phyloP scores from a whole-genome alignment of 2,113 vertebrate species.

The Phaetusa simplex region DNA sequence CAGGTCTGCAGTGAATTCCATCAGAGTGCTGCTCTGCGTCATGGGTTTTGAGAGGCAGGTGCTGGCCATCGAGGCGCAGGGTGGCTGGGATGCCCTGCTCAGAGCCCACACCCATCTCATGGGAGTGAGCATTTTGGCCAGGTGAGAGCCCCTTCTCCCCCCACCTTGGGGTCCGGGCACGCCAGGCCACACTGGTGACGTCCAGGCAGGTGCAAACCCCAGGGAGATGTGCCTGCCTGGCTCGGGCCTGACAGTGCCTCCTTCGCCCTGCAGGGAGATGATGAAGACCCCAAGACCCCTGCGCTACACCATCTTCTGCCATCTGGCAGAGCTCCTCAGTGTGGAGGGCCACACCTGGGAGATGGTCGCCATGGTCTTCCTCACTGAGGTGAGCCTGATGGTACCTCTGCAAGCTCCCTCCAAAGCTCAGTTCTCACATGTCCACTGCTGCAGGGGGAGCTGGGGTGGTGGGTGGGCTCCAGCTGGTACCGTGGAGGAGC shows the following conservation, averaged over 20 bases:
- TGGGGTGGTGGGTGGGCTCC: neutral
- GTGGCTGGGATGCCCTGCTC: neutral
- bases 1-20: neutral
- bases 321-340: neutral
- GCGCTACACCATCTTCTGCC: neutral
- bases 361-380: neutral
- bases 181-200: neutral
- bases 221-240: neutral
- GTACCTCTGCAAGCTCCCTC: neutral
- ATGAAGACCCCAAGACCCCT: neutral
- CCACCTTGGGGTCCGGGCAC: accelerated
- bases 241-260: neutral
- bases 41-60: neutral
- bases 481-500: neutral
- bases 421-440: accelerated
- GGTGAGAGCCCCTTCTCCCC: neutral
- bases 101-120: neutral
- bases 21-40: neutral
- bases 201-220: neutral
- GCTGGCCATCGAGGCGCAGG: neutral
- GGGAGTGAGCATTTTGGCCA: neutral
- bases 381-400: neutral
- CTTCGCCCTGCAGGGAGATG: neutral
- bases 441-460: accelerated
- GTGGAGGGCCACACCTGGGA: neutral